Evolutionary conservation across 2,888 invertebrate species (phyloP).

Genomic region (Priocnemis perturbator): DNA sequence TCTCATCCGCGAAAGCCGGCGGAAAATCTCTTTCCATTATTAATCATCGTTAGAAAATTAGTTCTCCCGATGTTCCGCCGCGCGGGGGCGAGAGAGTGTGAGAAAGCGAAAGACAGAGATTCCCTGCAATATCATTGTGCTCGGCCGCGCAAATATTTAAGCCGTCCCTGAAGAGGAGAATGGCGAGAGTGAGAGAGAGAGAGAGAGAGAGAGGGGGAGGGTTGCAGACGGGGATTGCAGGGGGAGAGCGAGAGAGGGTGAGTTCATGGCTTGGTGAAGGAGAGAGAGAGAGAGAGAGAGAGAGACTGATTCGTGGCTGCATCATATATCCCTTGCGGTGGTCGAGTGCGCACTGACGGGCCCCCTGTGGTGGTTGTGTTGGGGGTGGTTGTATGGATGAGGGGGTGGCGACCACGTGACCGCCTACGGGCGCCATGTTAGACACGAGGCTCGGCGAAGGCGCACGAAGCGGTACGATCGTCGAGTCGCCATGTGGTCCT

Average conservation of each 20-base stretch:
- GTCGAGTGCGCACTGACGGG: slow-evolving; percentile 49
- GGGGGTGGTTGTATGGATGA: slow-evolving; percentile 33
- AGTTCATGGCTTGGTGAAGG: slow-evolving; percentile 4
- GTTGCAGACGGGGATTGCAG: slow-evolving; percentile 9
- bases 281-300: slow-evolving; percentile 32
- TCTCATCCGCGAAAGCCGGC: no score
- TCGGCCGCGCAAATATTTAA: slow-evolving; percentile 56
- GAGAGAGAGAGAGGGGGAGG: slow-evolving; percentile 24
- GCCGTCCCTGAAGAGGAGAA: slow-evolving; percentile 48
- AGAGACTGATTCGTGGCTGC: slow-evolving; percentile 55
- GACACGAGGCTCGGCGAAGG: slow-evolving; percentile 55
- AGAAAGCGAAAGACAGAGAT: slow-evolving; percentile 20
- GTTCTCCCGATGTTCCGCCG: slow-evolving; percentile 2
- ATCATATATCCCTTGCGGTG: slow-evolving; percentile 61
- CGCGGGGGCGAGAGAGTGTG: background rate
- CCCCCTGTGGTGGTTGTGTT: slow-evolving; percentile 41
- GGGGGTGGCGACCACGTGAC: slow-evolving; percentile 52
- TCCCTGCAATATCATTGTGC: slow-evolving; percentile 49
- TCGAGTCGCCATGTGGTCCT: slow-evolving; percentile 71
- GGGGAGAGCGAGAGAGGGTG: slow-evolving; percentile 20
- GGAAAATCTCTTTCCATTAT: background rate
- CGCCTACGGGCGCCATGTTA: slow-evolving; percentile 68
- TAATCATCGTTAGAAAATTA: slow-evolving; percentile 7
- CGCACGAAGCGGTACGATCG: slow-evolving; percentile 66
- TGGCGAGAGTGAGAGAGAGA: slow-evolving; percentile 35